phyloP scores from a whole-genome alignment of 2,797 vertebrate species.

The Acanthiza pusilla region DNA sequence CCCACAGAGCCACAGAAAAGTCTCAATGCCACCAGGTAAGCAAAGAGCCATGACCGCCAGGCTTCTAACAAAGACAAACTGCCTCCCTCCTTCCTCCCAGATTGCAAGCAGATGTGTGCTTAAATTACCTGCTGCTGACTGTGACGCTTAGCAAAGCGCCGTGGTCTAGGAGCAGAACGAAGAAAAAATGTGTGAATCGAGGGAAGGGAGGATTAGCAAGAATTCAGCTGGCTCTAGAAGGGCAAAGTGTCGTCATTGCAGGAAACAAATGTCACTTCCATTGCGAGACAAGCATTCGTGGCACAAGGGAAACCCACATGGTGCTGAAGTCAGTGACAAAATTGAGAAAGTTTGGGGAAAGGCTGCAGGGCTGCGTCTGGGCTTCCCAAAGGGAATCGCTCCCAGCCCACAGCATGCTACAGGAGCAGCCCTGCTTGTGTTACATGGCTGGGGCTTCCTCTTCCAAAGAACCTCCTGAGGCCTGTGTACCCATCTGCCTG shows the following conservation, averaged over 20 bases:
- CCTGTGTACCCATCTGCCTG: not conserved
- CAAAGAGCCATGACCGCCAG: not conserved
- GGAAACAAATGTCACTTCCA: not conserved
- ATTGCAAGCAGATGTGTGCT: constrained; percentile 67
- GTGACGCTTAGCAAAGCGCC: not conserved
- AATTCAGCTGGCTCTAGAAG: constrained; percentile 40
- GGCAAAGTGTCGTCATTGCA: not conserved
- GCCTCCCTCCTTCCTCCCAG: constrained; percentile 40
- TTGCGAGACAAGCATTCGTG: not conserved
- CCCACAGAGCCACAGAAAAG: not conserved
- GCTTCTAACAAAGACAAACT: constrained; percentile 41
- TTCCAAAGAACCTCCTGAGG: not conserved
- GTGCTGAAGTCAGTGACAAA: not conserved
- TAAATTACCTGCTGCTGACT: constrained; percentile 57
- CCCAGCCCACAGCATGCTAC: not conserved
- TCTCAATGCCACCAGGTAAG: not conserved
- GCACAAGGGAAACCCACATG: not conserved
- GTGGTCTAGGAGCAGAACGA: not conserved
- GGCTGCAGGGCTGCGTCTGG: not conserved
- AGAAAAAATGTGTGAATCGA: constrained; percentile 21
- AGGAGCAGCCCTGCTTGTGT: not conserved
- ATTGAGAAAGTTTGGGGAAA: not conserved
- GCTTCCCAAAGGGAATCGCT: not conserved
- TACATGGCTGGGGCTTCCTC: not conserved
- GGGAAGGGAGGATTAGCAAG: constrained; percentile 27